Evolutionary conservation across 2,797 vertebrate species (phyloP).

Genomic region (Danio choprae): DNA sequence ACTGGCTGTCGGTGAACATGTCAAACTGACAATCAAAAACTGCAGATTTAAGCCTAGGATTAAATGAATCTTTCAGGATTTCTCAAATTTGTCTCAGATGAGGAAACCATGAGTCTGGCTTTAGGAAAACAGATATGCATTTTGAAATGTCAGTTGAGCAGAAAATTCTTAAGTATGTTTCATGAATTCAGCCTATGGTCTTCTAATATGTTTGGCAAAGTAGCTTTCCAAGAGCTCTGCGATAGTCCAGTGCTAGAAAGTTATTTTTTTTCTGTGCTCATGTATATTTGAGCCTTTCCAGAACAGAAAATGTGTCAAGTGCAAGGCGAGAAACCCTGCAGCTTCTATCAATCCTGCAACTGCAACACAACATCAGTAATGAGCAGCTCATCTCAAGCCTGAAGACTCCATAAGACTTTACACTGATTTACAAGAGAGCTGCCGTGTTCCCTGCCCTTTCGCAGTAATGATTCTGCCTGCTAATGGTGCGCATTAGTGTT

Average conservation of each 20-base stretch:
- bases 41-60: too few species aligned
- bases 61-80: too few species aligned
- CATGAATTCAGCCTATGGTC: too few species aligned
- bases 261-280: not conserved
- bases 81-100: too few species aligned
- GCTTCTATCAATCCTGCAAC: conserved; percentile 50
- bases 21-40: too few species aligned
- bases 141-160: too few species aligned
- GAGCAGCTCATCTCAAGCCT: conserved; percentile 69
- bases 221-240: not conserved
- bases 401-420: conserved; percentile 60
- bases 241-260: not conserved
- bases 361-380: conserved; percentile 70
- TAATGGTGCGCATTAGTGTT: conserved; percentile 43
- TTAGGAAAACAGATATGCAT: too few species aligned
- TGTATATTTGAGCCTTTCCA: not conserved
- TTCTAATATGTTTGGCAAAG: too few species aligned
- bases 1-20: too few species aligned
- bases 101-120: too few species aligned
- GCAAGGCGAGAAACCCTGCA: not conserved
- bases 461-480: conserved; percentile 67
- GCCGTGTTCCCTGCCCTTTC: conserved; percentile 49
- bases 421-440: conserved; percentile 68
- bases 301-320: not conserved
- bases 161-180: too few species aligned